A percentile compares a stretch with the other conserved stretches of the same genome.
Conservation (phyloP, 1,140 invertebrate genomes). For the Hyphantria cunea region DNA sequence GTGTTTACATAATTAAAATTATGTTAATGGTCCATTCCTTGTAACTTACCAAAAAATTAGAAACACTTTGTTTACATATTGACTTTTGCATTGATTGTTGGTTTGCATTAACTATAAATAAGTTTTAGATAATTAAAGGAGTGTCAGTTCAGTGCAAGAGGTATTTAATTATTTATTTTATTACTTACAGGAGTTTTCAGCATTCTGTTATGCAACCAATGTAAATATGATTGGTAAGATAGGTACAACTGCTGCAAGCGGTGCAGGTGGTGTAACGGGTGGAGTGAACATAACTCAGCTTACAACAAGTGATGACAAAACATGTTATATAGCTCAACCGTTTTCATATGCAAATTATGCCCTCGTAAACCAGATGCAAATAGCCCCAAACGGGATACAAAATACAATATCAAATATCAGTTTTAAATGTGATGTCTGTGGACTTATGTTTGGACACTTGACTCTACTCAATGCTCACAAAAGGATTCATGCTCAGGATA, state of each 20-base stretch:
- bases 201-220: constrained; percentile 86
- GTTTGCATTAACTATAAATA: too few species aligned
- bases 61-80: too few species aligned
- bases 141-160: too few species aligned
- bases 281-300: constrained; percentile 86
- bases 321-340: constrained; percentile 87
- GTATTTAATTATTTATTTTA: too few species aligned
- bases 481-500: constrained; percentile 86
- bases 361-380: constrained; percentile 84
- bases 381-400: constrained; percentile 82
- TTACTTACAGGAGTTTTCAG: constrained; percentile 83
- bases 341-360: constrained; percentile 86
- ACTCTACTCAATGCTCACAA: constrained; percentile 91
- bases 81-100: too few species aligned
- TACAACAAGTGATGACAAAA: constrained; percentile 84
- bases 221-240: constrained; percentile 86
- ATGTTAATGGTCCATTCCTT: too few species aligned
- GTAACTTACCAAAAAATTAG: too few species aligned
- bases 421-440: constrained; percentile 93
- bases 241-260: constrained; percentile 72
- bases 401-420: constrained; percentile 90
- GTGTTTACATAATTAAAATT: too few species aligned
- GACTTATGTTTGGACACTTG: constrained; percentile 90
- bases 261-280: constrained; percentile 72
- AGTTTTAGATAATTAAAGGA: too few species aligned